A percentile compares a stretch with the other conserved stretches of the same genome.
These are phyloP conservation scores for Drosophila busckii DNA, from an alignment of 1,140 invertebrate genomes.

Conservation along the genomic window DNA sequence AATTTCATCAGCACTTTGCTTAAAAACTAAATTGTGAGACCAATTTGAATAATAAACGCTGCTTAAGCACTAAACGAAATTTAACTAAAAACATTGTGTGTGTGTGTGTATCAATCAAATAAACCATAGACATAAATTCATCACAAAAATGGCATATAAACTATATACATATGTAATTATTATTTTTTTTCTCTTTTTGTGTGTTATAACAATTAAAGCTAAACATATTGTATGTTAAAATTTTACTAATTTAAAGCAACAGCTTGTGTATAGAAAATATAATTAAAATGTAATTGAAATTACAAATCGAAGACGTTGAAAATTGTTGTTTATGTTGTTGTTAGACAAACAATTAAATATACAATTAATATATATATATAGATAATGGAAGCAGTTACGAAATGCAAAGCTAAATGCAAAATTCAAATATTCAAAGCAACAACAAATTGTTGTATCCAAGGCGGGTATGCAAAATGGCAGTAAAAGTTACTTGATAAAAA, in stretches of 20 bases:
- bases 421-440: constrained; percentile 46
- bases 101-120: constrained; percentile 26
- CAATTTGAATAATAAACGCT: constrained; percentile 65
- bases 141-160: constrained; percentile 70
- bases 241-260: constrained; percentile 59
- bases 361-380: constrained; percentile 20
- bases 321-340: constrained; percentile 38
- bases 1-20: constrained; percentile 41
- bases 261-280: constrained; percentile 32
- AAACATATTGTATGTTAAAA: constrained; percentile 48
- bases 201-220: constrained; percentile 70
- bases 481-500: constrained; percentile 41
- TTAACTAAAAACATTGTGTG: constrained; percentile 68
- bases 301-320: constrained; percentile 67
- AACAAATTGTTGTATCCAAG: no score
- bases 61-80: constrained; percentile 50
- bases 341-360: constrained; percentile 26
- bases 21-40: constrained; percentile 67
- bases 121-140: constrained; percentile 62
- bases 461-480: no score
- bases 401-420: constrained; percentile 60
- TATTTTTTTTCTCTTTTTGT: constrained; percentile 17
- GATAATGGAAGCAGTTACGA: constrained; percentile 31
- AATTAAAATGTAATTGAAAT: constrained; percentile 61
- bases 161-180: constrained; percentile 42